A percentile compares a stretch with the other conserved stretches of the same genome.
Evolutionary conservation across 1,140 invertebrate genomes (phyloP).

Genomic region (Temnothorax curvispinosus): DNA sequence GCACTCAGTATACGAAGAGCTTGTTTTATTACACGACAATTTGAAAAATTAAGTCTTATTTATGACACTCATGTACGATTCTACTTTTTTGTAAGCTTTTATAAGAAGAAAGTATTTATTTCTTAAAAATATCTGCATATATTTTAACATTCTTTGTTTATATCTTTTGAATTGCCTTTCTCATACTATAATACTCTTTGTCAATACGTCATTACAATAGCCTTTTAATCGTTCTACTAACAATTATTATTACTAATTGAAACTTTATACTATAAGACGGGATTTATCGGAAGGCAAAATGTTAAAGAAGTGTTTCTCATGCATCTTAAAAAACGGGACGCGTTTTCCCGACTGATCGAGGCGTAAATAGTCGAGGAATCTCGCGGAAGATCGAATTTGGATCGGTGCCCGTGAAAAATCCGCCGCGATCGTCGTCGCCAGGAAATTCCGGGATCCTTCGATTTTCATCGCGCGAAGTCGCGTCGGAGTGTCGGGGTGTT

Average conservation of each 20-base stretch:
- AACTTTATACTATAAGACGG: background rate
- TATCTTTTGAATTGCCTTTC: background rate
- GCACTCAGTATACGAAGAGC: no score
- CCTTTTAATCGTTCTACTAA: background rate
- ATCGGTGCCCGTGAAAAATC: constrained; percentile 70
- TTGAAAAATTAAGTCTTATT: no score
- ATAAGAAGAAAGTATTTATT: no score
- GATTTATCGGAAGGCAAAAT: background rate
- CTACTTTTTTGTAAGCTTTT: no score
- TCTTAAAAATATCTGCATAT: no score
- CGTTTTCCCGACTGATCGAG: background rate
- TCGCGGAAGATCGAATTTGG: constrained; percentile 67
- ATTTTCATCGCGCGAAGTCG: constrained; percentile 57
- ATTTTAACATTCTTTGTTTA: no score
- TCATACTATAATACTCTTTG: background rate
- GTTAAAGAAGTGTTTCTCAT: background rate
- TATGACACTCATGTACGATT: no score
- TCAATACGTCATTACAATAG: background rate
- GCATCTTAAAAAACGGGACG: constrained; percentile 18
- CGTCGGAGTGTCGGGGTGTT: constrained; percentile 68
- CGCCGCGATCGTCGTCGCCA: constrained; percentile 53
- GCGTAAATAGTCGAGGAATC: background rate
- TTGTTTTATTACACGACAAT: no score
- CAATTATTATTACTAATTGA: background rate
- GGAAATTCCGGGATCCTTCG: constrained; percentile 58